Evolutionary conservation across 2,888 invertebrate species (phyloP), one percentile per base, ranked within the genome.

Genomic region (Thyatira batis): DNA sequence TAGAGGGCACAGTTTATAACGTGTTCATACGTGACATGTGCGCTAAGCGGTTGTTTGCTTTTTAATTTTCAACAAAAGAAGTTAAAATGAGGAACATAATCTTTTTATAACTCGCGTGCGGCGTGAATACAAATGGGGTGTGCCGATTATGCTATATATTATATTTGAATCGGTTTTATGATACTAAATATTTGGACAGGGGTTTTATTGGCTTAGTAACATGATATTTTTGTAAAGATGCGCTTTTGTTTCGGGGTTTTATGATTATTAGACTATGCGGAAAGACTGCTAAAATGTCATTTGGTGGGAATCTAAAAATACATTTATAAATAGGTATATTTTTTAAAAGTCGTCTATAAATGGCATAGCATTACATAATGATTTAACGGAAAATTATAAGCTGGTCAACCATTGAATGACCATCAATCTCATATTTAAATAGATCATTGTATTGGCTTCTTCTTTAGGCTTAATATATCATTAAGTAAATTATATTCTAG

Each of bases 181-280:
- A 84, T 85, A 85, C 84, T 76, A 91, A 91, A 92, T 91, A 89
- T 91, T 92, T 91, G 86, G 90, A 92, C 90, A 87, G 76, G 84
- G 85, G 79, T 89, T 87, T 88, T 87, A 89, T 88, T 80, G 83
- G 79, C 71, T 65, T 63, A 69, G 91, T 89, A 91, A 92, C 85
- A 73, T 90, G 92, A 92, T 92, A 91, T 87, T 89, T 90, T 89
- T 73, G 75, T 76, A 60, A 66, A 76, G 78, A 78, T 80, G 76
- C 72, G 71, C 80, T 81, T 83, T 84, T 82, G 80, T 86, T 86
- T 84, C 65, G 77, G 76, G 69, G 74, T 87, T 89, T 89, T 89
- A 89, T 80, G 84, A 81, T 85, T 82, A 79, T 83, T 82, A 69
- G 76, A 76, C 81, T 92, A 91, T 90, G 90, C 82, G 84, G 79